These are phyloP conservation scores for Halichoeres trimaculatus DNA, from an alignment of 2,113 vertebrate genomes.

Conservation along the genomic window DNA sequence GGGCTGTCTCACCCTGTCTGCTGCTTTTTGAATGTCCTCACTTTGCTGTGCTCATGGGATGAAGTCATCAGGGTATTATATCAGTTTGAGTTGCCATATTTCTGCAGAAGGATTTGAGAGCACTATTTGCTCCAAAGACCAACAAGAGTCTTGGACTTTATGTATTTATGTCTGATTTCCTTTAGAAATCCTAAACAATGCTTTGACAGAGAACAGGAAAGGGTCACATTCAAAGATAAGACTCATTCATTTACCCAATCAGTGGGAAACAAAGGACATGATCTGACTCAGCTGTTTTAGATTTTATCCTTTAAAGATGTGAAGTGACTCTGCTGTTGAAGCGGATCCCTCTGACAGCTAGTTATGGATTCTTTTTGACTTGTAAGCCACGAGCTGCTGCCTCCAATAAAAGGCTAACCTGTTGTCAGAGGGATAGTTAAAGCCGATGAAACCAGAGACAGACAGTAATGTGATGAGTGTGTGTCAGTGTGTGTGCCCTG, in stretches of 20 bases:
- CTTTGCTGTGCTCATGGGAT: constrained; percentile 33
- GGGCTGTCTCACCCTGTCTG: constrained; percentile 31
- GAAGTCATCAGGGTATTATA: constrained; percentile 44
- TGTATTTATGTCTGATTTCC: constrained; percentile 18
- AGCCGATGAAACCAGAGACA: constrained; percentile 72
- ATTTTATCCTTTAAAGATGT: neutral
- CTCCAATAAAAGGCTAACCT: constrained; percentile 53
- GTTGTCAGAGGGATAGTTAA: constrained; percentile 70
- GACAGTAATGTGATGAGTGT: constrained; percentile 78
- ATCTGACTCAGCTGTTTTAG: neutral
- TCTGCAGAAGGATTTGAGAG: constrained; percentile 3
- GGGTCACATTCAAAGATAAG: neutral
- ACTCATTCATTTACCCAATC: neutral
- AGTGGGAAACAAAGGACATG: neutral
- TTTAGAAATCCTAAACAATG: constrained; percentile 4
- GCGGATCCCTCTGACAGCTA: constrained; percentile 11
- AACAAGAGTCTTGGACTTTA: constrained; percentile 1
- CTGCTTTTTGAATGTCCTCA: constrained; percentile 46
- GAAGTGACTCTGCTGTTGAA: constrained; percentile 2
- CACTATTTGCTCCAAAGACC: neutral
- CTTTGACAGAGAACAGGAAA: neutral
- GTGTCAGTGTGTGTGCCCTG: constrained; percentile 68
- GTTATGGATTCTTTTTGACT: constrained; percentile 49
- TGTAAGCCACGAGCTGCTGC: constrained; percentile 43
- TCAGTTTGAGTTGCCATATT: constrained; percentile 1